Base-by-base conservation (phyloP, 2,113 vertebrate genomes). In the cat (Felis catus) region DNA sequence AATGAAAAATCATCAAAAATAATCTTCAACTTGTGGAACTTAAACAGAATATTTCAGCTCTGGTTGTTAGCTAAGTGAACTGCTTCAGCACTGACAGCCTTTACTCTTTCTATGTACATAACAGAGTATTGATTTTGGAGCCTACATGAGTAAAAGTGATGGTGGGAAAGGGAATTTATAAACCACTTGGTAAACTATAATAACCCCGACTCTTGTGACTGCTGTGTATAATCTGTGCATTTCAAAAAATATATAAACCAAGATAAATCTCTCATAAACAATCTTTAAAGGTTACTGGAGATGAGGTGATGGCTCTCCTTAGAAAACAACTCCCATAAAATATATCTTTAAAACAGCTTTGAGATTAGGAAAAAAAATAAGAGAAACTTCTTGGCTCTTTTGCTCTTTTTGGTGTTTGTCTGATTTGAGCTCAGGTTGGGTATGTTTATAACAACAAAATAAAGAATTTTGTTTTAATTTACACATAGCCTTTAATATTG, bases 371-470 rank as follows among this genome's bases (percentile, higher is more conserved):
- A 61, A 68, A 29, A 41, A 58, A 83, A 70, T 79, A 68, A 9
- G 96, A 95, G 68, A 27, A 97, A 71, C n/a, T 79, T 70, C 55
- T 63, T 92, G 23, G 1, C 86, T 95, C 63, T 93, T 97, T 97
- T 96, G 85, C 27, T 96, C 68, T 86, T 85, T 98, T 94, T 97
- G 96, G n/a, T 97, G 78, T 71, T 51, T 86, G 36, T 96, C 97
- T 97, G 36, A 97, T 96, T 97, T 94, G 79, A 96, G 98, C 63
- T 97, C 93, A 96, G 96, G 19, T 71, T 96, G 68, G 23, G 33
- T 81, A 97, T 94, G 87, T 85, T 86, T 93, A 82, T 87, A 91
- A 97, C 74, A 92, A 98, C 73, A 97, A 93, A 97, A 94, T 73
- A 96, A 97, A 98, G 48, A 78, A 94, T 94, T 89, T 82, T 96